These are phyloP conservation scores for Holothuria leucospilota DNA, from an alignment of 53 echinoderm and acorn worm genomes.

Conservation along the genomic window DNA sequence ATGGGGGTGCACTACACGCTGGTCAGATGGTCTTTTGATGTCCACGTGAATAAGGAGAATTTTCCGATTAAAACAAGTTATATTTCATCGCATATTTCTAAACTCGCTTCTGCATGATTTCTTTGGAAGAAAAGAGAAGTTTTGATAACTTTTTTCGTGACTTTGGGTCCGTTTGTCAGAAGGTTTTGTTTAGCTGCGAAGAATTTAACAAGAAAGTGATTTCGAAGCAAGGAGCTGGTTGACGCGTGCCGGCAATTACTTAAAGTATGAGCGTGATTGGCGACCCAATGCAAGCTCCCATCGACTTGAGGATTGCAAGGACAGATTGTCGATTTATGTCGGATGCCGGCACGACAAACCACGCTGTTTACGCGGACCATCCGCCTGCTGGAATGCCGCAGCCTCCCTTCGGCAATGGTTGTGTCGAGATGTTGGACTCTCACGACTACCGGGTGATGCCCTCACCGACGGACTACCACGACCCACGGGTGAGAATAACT, in stretches of 20 bases:
- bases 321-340: slow-evolving; percentile 45
- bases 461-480: slow-evolving; percentile 38
- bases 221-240: slow-evolving; percentile 18
- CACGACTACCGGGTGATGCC: slow-evolving; percentile 46
- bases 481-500: slow-evolving; percentile 29
- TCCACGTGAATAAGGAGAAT: too few species aligned
- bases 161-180: too few species aligned
- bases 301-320: slow-evolving; percentile 36
- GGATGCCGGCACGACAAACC: not conserved
- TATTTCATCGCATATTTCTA: too few species aligned
- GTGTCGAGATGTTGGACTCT: slow-evolving; percentile 34
- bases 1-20: slow-evolving; percentile 7
- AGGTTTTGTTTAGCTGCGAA: too few species aligned
- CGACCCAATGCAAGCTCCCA: slow-evolving; percentile 36
- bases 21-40: slow-evolving; percentile 14
- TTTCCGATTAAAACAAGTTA: too few species aligned
- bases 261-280: slow-evolving; percentile 11
- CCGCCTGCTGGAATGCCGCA: slow-evolving; percentile 44
- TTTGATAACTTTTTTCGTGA: too few species aligned
- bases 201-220: too few species aligned
- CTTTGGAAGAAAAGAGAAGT: too few species aligned
- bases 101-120: too few species aligned
- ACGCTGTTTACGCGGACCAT: slow-evolving; percentile 33
- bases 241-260: slow-evolving; percentile 36
- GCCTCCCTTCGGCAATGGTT: slow-evolving; percentile 21